Evolutionary conservation across 1,140 invertebrate species (phyloP).

Genomic region (Anastatus disparis): DNA sequence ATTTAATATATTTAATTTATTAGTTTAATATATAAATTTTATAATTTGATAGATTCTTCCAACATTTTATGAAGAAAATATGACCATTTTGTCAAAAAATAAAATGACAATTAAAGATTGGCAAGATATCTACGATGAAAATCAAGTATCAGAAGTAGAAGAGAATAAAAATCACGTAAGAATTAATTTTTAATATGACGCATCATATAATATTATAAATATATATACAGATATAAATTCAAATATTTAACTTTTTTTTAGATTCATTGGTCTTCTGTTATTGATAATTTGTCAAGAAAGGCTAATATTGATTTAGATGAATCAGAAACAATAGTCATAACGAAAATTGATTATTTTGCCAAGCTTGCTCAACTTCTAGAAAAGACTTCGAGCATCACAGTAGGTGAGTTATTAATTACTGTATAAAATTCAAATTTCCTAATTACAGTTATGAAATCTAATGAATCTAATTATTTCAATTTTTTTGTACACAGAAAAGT

Average conservation of each 20-base stretch:
- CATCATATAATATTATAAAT: not conserved
- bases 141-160: not conserved
- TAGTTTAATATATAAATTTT: not conserved
- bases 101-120: slow-evolving; percentile 24
- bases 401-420: not conserved
- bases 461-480: too few relatives aligned
- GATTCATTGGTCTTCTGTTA: slow-evolving; percentile 24
- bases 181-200: not conserved
- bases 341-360: slow-evolving; percentile 23
- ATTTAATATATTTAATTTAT: not conserved
- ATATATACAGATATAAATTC: not conserved
- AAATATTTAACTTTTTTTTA: not conserved
- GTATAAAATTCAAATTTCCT: not conserved
- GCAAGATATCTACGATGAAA: slow-evolving; percentile 18
- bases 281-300: not conserved
- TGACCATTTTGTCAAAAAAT: slow-evolving; percentile 5
- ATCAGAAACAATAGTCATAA: slow-evolving; percentile 14
- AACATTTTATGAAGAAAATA: slow-evolving; percentile 31
- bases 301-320: not conserved
- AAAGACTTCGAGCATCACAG: not conserved
- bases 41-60: slow-evolving; percentile 25
- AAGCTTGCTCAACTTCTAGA: slow-evolving; percentile 20
- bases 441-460: not conserved
- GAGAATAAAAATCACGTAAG: slow-evolving; percentile 14
- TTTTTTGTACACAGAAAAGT: slow-evolving; percentile 18